Percentiles rank a stretch among this genome's conserved stretches.
These are phyloP conservation scores for Corythornis cristatus DNA, from an alignment of 2,113 vertebrate species.

Conservation along the genomic window DNA sequence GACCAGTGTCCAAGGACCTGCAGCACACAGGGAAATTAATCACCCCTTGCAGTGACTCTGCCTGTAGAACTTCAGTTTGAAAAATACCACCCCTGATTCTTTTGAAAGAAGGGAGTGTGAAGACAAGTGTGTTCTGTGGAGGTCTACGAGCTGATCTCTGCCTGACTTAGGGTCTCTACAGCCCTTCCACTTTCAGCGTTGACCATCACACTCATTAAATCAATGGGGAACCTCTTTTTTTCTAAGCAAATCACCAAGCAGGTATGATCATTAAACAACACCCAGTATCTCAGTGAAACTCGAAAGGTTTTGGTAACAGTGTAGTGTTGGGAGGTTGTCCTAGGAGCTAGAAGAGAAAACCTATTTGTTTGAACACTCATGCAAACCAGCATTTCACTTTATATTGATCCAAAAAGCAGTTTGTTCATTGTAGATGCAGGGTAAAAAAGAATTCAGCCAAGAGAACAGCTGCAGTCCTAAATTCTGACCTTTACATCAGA, in stretches of 20 bases:
- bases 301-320: neutral
- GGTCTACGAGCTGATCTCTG: neutral
- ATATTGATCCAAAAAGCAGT: neutral
- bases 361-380: neutral
- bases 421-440: neutral
- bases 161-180: neutral
- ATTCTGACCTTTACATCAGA: conserved; percentile 6
- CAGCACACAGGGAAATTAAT: neutral
- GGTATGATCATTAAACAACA: neutral
- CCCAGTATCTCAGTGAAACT: neutral
- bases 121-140: neutral
- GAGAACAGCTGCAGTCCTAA: neutral
- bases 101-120: neutral
- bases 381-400: neutral
- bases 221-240: neutral
- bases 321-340: neutral
- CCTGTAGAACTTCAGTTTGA: neutral
- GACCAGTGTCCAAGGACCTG: neutral
- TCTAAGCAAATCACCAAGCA: neutral
- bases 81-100: neutral
- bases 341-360: neutral
- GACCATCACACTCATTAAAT: neutral
- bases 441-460: neutral
- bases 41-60: neutral
- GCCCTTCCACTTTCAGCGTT: neutral